A percentile compares a stretch with the other conserved stretches of the same genome.
Conservation (phyloP, 2,888 invertebrate species). For the Fragum sueziense region DNA sequence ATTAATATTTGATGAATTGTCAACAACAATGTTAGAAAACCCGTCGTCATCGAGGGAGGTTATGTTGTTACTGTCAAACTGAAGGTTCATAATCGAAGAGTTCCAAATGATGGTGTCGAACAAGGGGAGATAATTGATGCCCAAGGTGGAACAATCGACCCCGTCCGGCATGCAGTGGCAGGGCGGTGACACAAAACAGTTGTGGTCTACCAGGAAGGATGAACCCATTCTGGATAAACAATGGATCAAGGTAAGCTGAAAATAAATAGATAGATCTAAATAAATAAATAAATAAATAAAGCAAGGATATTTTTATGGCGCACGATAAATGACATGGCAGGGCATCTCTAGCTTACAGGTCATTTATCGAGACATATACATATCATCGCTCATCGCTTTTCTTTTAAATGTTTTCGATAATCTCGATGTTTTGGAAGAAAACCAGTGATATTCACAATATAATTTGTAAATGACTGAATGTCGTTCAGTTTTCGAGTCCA, state of each 20-base stretch:
- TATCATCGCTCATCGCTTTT: no score
- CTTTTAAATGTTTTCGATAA: no score
- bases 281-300: no score
- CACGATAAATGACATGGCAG: no score
- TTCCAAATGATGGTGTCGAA: background rate
- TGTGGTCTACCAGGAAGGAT: background rate
- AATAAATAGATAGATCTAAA: no score
- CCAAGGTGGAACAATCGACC: background rate
- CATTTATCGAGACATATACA: no score
- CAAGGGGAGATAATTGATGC: background rate
- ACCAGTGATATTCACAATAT: no score
- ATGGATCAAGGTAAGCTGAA: background rate
- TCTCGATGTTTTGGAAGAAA: no score
- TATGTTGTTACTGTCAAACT: background rate
- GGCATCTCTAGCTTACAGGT: no score
- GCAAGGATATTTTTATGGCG: no score
- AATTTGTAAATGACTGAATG: no score
- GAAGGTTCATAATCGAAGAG: background rate
- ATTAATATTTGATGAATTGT: background rate
- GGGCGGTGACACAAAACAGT: background rate
- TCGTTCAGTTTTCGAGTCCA: no score
- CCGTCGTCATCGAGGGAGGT: background rate
- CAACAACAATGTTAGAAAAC: background rate
- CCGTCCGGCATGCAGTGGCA: background rate
- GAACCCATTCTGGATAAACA: background rate